Conservation (phyloP, 2,113 vertebrate species). For the human (Homo sapiens) region DNA sequence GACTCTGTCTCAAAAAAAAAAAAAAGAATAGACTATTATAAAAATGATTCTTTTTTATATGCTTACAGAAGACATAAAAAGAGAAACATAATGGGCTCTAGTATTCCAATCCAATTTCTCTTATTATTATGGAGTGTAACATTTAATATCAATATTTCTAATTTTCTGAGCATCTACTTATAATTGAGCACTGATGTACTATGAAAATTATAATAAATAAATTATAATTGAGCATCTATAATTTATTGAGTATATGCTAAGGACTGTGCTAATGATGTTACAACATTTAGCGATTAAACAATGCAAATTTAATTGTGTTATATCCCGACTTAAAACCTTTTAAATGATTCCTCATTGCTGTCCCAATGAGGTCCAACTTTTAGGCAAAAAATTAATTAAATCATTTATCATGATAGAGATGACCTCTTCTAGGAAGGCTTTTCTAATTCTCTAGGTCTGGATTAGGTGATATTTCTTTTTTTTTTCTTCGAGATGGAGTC, state of each 20-base stretch:
- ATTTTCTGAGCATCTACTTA: slow-evolving; percentile 41
- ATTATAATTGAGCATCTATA: background rate
- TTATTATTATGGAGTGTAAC: background rate
- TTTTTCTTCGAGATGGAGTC: too few relatives aligned
- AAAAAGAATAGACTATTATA: background rate
- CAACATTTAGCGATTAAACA: background rate
- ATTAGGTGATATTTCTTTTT: background rate
- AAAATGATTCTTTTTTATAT: slow-evolving; percentile 10
- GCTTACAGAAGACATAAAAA: slow-evolving; percentile 1
- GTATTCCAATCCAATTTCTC: background rate
- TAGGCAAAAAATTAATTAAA: background rate
- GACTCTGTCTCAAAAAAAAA: too few relatives aligned
- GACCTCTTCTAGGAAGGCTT: background rate
- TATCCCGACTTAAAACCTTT: slow-evolving; percentile 26
- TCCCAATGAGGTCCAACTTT: background rate
- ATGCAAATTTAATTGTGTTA: background rate
- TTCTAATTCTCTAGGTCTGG: background rate
- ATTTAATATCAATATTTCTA: background rate
- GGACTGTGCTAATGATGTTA: background rate
- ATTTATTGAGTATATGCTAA: background rate
- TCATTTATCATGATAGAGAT: background rate
- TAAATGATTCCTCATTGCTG: background rate
- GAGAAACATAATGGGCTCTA: background rate
- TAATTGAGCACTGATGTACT: background rate
- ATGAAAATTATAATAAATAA: background rate